Conservation (phyloP, 1,140 invertebrate genomes). For the Philopotamus ludificatus region DNA sequence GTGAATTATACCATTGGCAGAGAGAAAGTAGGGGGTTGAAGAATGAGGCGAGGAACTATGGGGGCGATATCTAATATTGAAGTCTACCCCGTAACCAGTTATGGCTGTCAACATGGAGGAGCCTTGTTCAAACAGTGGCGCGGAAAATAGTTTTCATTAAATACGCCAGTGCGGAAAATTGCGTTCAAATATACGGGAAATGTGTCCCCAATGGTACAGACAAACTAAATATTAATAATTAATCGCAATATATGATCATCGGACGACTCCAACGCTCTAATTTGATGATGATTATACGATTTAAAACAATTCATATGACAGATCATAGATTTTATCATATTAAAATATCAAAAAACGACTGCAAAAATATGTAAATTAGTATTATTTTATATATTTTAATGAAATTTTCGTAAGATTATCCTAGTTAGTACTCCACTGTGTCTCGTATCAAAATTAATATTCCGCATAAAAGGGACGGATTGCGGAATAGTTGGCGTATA, state of each 20-base stretch:
- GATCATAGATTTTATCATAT: too few relatives aligned
- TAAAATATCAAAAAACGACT: too few relatives aligned
- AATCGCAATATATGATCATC: too few relatives aligned
- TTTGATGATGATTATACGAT: too few relatives aligned
- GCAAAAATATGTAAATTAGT: too few relatives aligned
- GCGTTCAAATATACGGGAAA: not conserved
- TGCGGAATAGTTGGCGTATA: not conserved
- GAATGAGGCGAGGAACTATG: constrained; percentile 1
- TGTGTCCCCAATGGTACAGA: not conserved
- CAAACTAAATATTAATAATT: not conserved
- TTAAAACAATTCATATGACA: too few relatives aligned
- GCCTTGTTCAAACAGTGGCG: constrained; percentile 10
- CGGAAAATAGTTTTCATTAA: constrained; percentile 4
- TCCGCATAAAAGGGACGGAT: constrained; percentile 18
- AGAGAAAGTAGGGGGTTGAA: constrained; percentile 5
- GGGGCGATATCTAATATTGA: constrained; percentile 17
- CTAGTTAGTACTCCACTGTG: not conserved
- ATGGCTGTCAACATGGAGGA: constrained; percentile 13
- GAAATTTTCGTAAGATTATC: too few relatives aligned
- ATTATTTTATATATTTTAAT: too few relatives aligned
- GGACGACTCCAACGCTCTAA: too few relatives aligned
- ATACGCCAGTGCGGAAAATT: too few relatives aligned
- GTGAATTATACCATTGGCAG: constrained; percentile 18
- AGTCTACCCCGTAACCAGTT: constrained; percentile 17
- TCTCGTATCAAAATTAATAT: constrained; percentile 17